A percentile compares a stretch with the other conserved stretches of the same genome.
phyloP scores from a whole-genome alignment of 2,888 invertebrate species.

The Eupeodes latifasciatus region DNA sequence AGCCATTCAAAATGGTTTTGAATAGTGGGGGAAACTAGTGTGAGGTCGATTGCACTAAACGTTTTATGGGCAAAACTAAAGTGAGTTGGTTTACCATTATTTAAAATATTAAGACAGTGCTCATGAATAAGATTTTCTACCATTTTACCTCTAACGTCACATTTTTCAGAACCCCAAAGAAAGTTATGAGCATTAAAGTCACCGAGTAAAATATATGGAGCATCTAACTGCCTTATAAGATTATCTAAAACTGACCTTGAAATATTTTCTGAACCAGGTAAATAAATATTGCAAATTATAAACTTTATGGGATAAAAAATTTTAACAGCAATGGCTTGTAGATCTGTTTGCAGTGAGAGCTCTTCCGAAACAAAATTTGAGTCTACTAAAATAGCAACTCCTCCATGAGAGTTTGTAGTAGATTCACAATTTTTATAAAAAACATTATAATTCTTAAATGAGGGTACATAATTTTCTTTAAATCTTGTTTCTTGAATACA shows the following conservation, averaged over 20 bases:
- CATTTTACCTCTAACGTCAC: not conserved
- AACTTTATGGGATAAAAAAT: not conserved
- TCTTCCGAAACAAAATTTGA: constrained; percentile 6
- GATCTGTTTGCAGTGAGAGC: not conserved
- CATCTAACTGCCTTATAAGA: not conserved
- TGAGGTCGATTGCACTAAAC: constrained; percentile 7
- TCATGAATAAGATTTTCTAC: not conserved
- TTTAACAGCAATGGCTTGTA: constrained; percentile 6
- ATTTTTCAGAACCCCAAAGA: constrained; percentile 18
- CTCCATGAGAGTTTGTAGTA: constrained; percentile 8
- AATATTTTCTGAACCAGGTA: constrained; percentile 6
- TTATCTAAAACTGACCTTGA: not conserved
- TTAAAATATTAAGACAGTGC: not conserved
- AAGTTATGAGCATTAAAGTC: constrained; percentile 9
- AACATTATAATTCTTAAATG: constrained; percentile 18
- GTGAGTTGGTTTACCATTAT: not conserved
- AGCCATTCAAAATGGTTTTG: constrained; percentile 18
- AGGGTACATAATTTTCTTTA: not conserved
- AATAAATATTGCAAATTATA: constrained; percentile 8
- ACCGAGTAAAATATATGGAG: constrained; percentile 4
- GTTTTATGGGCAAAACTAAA: constrained; percentile 25
- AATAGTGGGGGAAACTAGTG: not conserved
- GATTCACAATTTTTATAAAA: constrained; percentile 18
- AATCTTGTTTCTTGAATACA: constrained; percentile 22
- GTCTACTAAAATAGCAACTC: constrained; percentile 14